Conservation (phyloP, 2,888 invertebrate genomes). For the Onthophagus sagittarius region DNA sequence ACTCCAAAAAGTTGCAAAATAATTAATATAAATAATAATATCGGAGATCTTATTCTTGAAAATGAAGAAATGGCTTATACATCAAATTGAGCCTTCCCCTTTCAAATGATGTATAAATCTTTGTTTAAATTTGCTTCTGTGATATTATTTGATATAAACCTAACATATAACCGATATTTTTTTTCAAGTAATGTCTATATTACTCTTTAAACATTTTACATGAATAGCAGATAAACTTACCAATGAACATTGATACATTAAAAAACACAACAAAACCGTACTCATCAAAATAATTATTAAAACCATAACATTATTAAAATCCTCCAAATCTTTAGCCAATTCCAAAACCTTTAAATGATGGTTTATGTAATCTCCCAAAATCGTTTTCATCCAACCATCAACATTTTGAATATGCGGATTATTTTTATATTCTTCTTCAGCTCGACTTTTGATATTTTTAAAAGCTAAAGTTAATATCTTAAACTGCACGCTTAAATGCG, state of each 20-base stretch:
- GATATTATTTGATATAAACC: no score
- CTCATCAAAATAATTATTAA: slow-evolving; percentile 22
- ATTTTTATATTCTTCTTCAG: slow-evolving; percentile 8
- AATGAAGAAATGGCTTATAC: no score
- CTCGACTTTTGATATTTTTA: not conserved
- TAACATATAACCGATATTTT: no score
- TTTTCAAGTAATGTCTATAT: no score
- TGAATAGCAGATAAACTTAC: no score
- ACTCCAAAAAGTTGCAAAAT: no score
- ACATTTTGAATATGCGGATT: not conserved
- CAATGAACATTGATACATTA: slow-evolving; percentile 23
- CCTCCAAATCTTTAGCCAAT: slow-evolving; percentile 26
- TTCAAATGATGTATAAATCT: no score
- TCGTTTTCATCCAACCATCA: not conserved
- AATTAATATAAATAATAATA: no score
- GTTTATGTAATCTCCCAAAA: slow-evolving; percentile 26
- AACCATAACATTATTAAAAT: slow-evolving; percentile 26
- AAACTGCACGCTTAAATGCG: slow-evolving; percentile 28
- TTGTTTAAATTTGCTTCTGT: no score
- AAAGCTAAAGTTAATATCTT: slow-evolving; percentile 27
- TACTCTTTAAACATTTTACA: no score
- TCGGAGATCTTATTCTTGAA: no score
- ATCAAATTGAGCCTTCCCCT: no score
- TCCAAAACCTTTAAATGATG: slow-evolving; percentile 28
- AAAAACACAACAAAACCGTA: slow-evolving; percentile 23